Conservation (phyloP, 2,888 invertebrate species). For the Dioctria rufipes region DNA sequence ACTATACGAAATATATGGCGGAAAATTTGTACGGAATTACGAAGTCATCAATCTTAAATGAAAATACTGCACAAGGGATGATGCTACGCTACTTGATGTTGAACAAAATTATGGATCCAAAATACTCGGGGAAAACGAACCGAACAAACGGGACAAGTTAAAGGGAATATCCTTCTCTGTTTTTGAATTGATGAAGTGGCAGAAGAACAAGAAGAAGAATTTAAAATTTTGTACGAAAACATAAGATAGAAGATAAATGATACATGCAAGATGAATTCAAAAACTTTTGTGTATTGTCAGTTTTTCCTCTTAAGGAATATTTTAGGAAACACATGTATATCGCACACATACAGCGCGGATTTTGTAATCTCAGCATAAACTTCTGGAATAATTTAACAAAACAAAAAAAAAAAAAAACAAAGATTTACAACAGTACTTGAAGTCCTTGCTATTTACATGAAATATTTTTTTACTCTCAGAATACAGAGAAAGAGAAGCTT, state of each 20-base stretch:
- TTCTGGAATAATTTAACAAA: no score
- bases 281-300: conserved; percentile 2
- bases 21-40: conserved; percentile 26
- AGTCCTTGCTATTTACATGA: no score
- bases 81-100: background rate
- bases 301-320: background rate
- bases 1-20: background rate
- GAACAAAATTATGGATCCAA: conserved; percentile 1
- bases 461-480: no score
- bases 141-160: background rate
- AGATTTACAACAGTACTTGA: no score
- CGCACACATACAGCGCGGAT: no score
- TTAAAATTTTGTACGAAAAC: conserved; percentile 1
- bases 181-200: background rate
- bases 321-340: no score
- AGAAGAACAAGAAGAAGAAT: background rate
- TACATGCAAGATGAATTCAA: background rate
- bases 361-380: no score
- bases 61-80: conserved; percentile 20
- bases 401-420: no score
- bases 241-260: conserved; percentile 1
- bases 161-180: background rate
- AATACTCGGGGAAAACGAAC: background rate
- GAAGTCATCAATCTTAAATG: conserved; percentile 25
- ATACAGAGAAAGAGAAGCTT: no score